Evolutionary conservation across 1,140 invertebrate species (phyloP).

Genomic region (Bombus picipes): DNA sequence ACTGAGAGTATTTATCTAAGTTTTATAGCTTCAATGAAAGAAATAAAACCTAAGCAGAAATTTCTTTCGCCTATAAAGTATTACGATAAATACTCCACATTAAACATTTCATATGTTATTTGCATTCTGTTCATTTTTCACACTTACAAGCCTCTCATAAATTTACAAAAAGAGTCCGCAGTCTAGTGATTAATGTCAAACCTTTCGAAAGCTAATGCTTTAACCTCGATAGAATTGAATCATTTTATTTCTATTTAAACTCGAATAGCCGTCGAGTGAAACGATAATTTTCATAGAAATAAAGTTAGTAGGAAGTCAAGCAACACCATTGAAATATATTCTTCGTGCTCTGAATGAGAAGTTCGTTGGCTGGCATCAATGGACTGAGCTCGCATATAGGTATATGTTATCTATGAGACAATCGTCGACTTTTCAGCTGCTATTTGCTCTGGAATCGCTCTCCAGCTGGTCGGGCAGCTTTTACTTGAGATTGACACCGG

Average conservation of each 20-base stretch:
- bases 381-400: background rate
- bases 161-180: background rate
- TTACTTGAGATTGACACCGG: conserved; percentile 47
- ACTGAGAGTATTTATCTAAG: too few species aligned
- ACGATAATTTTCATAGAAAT: background rate
- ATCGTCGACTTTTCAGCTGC: background rate
- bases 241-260: background rate
- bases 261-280: background rate
- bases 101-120: background rate
- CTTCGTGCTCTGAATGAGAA: background rate
- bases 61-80: too few species aligned
- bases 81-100: background rate
- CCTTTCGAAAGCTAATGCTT: background rate
- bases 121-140: background rate
- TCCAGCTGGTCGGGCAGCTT: conserved; percentile 22
- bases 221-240: background rate
- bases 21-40: too few species aligned
- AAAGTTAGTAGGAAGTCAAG: background rate
- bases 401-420: background rate
- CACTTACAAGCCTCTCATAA: too few species aligned
- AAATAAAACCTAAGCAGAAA: background rate
- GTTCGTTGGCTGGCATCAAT: background rate
- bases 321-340: background rate
- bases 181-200: background rate
- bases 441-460: background rate